Base-by-base conservation (phyloP, 2,113 vertebrate species). In the Sarotherodon lohbergeri region DNA sequence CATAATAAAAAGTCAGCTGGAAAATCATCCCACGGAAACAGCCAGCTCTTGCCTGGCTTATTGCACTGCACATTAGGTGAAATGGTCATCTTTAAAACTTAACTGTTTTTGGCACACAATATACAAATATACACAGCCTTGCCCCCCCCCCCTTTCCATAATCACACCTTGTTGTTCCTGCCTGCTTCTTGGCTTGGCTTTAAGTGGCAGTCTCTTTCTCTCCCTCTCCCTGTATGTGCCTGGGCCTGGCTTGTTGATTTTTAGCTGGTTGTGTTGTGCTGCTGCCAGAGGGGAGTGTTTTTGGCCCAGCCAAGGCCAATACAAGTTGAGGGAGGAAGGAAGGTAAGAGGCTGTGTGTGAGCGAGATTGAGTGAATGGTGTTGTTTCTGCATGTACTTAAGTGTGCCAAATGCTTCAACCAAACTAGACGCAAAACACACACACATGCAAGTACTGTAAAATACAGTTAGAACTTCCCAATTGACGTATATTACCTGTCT, bases 201-300 rank as follows among this genome's bases (percentile, higher is more conserved):
- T 81, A 27, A 88, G 84, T 54, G 5, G 39, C 36, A 76, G 73
- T 56, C 86, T 86, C 39, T 71, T 19, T 66, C 76, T 46, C 85
- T 79, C 52, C 46, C 52, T 80, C 50, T 78, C 55, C 63, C 11
- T 82, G 80, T 90, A 85, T 93, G 86, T 85, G 91, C 89, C 86
- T 68, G 81, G 71, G 90, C 91, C 73, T 89, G 90, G 91, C 90
- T 91, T 94, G 92, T 93, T 94, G 89, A 95, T 92, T 94, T 93
- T 91, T 82, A 94, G 84, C 78, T 41, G 81, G 83, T 82, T 92
- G 86, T 86, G 90, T 89, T 91, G 85, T 86, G 76, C 85, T 22
- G 39, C 90, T 94, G 94, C 94, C 93, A 93, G 88, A 92, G 83
- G 91, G 93, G 92, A 84, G 81, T 91, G 88, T 86, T 91, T 86